Evolutionary conservation across 1,140 invertebrate species (phyloP).

Genomic region (Papilio polytes): DNA sequence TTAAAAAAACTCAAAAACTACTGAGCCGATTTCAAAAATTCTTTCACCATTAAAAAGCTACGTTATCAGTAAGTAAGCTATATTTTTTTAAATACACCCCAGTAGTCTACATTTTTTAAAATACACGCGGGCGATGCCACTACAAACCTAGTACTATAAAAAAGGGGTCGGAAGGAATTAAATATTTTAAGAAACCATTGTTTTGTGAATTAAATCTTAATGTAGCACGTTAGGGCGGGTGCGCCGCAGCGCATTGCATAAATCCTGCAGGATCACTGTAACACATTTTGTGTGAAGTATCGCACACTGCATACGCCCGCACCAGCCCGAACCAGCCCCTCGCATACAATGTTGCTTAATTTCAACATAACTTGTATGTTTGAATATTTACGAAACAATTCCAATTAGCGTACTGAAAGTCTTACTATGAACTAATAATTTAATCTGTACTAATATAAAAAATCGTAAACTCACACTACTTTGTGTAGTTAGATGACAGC

Average conservation of each 20-base stretch:
- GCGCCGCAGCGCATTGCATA: slow-evolving; percentile 10
- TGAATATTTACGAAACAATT: neutral
- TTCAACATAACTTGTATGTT: neutral
- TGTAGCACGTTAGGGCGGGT: neutral
- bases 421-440: too few species aligned
- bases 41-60: too few species aligned
- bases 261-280: slow-evolving; percentile 17
- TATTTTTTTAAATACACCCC: too few species aligned
- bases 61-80: too few species aligned
- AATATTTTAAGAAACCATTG: neutral
- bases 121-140: too few species aligned
- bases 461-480: too few species aligned
- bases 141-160: too few species aligned
- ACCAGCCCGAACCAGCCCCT: neutral
- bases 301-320: slow-evolving; percentile 10
- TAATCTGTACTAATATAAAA: too few species aligned
- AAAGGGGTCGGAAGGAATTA: neutral
- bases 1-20: too few species aligned
- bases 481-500: too few species aligned
- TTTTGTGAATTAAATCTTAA: slow-evolving; percentile 8
- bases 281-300: slow-evolving; percentile 22
- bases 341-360: neutral
- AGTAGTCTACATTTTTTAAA: too few species aligned
- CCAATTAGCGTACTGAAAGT: neutral
- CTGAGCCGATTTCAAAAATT: too few species aligned